Conservation (phyloP, 2,888 invertebrate genomes). For the Rhogogaster chlorosoma region DNA sequence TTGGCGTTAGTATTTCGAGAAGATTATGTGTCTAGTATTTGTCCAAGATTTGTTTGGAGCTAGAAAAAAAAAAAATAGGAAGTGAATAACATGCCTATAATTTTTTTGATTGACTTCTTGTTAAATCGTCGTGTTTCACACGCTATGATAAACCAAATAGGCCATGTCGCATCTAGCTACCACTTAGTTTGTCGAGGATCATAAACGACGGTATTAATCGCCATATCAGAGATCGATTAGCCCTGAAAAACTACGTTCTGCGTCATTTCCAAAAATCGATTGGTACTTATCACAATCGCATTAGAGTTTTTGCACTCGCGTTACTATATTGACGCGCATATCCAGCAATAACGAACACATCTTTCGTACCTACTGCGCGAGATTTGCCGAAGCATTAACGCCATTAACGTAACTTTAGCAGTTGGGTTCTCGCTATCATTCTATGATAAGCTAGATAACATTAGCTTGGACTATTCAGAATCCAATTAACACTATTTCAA, state of each 20-base stretch:
- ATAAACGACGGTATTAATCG: background rate
- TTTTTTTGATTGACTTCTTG: background rate
- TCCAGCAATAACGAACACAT: slow-evolving; percentile 5
- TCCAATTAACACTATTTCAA: background rate
- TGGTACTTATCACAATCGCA: background rate
- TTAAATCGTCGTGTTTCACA: background rate
- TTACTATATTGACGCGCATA: background rate
- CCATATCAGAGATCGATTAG: slow-evolving; percentile 24
- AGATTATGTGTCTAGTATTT: background rate
- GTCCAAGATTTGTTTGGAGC: background rate
- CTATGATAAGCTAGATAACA: background rate
- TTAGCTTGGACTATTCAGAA: background rate
- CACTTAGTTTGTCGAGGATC: background rate
- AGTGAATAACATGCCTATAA: background rate
- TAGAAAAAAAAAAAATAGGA: background rate
- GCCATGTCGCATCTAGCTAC: background rate
- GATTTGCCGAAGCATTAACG: background rate
- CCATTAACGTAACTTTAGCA: background rate
- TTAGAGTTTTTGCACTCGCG: background rate
- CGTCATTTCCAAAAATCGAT: slow-evolving; percentile 27
- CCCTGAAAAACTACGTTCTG: background rate
- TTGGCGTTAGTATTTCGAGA: background rate
- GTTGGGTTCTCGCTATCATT: background rate
- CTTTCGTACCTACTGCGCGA: background rate
- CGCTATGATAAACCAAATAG: background rate